Evolutionary conservation across 64 coral and sea anemone genomes (phyloP).

Genomic region (Trachythela sp.): DNA sequence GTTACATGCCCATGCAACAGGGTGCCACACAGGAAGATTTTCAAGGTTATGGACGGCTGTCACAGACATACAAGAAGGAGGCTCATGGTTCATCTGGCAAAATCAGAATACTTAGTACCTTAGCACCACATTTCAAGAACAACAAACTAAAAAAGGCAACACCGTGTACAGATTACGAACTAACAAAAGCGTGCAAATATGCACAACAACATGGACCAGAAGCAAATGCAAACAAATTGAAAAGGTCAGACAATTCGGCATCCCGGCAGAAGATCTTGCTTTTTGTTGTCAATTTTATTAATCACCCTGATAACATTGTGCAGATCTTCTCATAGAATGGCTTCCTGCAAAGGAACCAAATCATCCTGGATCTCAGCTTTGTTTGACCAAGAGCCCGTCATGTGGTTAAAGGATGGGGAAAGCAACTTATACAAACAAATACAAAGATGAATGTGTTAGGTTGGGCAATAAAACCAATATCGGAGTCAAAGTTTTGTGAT

Average conservation of each 20-base stretch:
- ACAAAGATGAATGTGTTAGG: slow-evolving; percentile 18
- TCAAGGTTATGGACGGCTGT: neutral
- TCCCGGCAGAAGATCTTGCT: slow-evolving; percentile 33
- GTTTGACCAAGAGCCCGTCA: slow-evolving; percentile 41
- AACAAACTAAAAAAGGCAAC: neutral
- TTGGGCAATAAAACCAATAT: slow-evolving; percentile 22
- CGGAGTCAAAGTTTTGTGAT: slow-evolving; percentile 23
- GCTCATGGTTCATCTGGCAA: neutral
- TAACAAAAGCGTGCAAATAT: neutral
- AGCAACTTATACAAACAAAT: slow-evolving; percentile 16
- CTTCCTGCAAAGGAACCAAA: too few species aligned
- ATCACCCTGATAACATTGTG: slow-evolving; percentile 33
- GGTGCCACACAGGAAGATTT: neutral
- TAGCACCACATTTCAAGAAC: neutral
- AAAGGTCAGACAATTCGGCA: neutral
- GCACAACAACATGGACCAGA: neutral
- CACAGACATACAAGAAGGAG: neutral
- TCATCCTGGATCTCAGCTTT: too few species aligned
- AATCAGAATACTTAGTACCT: neutral
- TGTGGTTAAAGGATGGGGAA: slow-evolving; percentile 45
- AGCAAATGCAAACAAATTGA: neutral
- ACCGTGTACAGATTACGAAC: neutral
- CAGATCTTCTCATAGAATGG: too few species aligned
- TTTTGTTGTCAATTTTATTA: slow-evolving; percentile 35
- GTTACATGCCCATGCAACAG: neutral